Evolutionary conservation across 2,888 invertebrate genomes (phyloP), one percentile per base, ranked within the genome.

Genomic region (Smittia sp.): DNA sequence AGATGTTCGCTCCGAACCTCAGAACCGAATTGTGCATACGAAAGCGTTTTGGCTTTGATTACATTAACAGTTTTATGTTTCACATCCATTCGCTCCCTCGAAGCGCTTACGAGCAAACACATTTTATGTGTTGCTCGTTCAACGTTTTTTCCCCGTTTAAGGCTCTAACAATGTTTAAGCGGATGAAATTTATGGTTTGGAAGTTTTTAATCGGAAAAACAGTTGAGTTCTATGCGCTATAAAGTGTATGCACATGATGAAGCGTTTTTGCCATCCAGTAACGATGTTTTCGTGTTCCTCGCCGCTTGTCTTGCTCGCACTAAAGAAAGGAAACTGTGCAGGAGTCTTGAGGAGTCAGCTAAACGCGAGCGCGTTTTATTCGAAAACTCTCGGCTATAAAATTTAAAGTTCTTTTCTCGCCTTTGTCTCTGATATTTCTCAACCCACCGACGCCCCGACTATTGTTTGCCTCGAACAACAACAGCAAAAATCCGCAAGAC

Each of bases 181-280:
- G 58, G 58, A 58, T 58, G 9, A 58, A 58, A 58, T 58, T 58
- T 58, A 58, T 58, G 58, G 58, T 7, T 58, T 27, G 63, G 63
- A 27, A 63, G 27, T 9, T 27, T 63, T 63, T 63, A 63, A 63
- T 63, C 63, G 63, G n/a, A 27, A 63, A 63, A 63, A 63, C 63
- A 63, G 63, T 63, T 63, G 63, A 63, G 63, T 63, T 58, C 18
- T 15, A 46, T 15, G 52, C n/a, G 52, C n/a, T n/a, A n/a, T n/a
- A n/a, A 39, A 39, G 13, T 39, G 7, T 9, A 39, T 7, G 52
- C 52, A 46, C n/a, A 15, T 46, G n/a, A 15, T 46, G 52, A 15
- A 15, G n/a, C 52, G 52, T 15, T 46, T 46, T 46, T 15, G 11
- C 46, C 46, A 46, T 46, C 15, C n/a, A 46, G 32, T 32, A 32